Percentiles rank a stretch among this genome's conserved stretches.
Conservation (phyloP, 2,888 invertebrate species). For the Neoaliturus tenellus region DNA sequence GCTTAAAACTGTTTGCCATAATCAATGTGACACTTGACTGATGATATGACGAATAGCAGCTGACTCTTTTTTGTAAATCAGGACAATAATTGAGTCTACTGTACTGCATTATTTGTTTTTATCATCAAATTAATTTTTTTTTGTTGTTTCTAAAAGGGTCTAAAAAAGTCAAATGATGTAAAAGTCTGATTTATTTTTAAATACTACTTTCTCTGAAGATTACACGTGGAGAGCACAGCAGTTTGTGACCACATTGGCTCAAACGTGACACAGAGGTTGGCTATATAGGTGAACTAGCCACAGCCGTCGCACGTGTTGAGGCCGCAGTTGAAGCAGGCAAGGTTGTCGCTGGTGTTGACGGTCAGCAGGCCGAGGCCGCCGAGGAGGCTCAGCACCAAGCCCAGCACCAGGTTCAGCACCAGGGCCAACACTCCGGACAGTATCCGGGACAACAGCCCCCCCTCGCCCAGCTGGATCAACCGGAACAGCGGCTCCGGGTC, state of each 20-base stretch:
- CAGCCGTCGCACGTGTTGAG: background rate
- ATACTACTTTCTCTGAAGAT: background rate
- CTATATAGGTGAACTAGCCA: background rate
- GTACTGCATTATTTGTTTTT: no score
- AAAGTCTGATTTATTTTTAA: background rate
- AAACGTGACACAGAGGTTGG: background rate
- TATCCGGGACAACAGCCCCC: background rate
- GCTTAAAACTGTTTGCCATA: no score
- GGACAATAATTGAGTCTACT: no score
- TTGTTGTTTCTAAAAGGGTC: no score
- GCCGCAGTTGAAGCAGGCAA: background rate
- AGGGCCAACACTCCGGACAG: background rate
- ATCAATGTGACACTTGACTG: no score
- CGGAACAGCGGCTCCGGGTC: background rate
- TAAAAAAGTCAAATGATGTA: background rate
- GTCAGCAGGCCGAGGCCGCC: background rate
- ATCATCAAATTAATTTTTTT: no score
- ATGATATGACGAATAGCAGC: no score
- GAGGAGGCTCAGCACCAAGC: background rate
- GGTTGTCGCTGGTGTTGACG: background rate
- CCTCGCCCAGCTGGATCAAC: background rate
- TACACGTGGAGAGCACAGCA: background rate
- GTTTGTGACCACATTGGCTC: background rate
- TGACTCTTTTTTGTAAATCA: no score
- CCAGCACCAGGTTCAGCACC: background rate